Evolutionary conservation across 2,888 invertebrate species (phyloP).

Genomic region (Ectemnius cavifrons): DNA sequence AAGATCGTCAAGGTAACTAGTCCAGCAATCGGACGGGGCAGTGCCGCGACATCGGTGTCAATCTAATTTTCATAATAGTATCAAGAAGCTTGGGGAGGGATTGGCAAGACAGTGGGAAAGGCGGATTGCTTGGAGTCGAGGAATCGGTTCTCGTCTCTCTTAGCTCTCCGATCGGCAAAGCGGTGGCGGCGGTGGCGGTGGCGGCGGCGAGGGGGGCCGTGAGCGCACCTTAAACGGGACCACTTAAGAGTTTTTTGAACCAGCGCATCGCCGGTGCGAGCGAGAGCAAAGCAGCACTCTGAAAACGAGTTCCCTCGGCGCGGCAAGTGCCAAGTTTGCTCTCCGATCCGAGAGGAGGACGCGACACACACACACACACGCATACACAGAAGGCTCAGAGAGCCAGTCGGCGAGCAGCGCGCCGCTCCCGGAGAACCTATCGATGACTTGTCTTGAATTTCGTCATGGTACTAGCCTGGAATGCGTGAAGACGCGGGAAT

Average conservation of each 20-base stretch:
- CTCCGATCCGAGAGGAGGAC: constrained; percentile 37
- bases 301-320: constrained; percentile 48
- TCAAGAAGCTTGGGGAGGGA: too few relatives aligned
- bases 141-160: too few relatives aligned
- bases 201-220: too few relatives aligned
- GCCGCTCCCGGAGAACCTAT: constrained; percentile 9
- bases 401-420: constrained; percentile 42
- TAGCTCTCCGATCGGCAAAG: too few relatives aligned
- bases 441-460: constrained; percentile 65
- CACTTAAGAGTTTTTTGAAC: constrained; percentile 60
- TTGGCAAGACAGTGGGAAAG: too few relatives aligned
- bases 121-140: too few relatives aligned
- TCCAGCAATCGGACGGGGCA: too few relatives aligned
- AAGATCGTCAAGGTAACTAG: too few relatives aligned
- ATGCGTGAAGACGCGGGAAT: constrained; percentile 64
- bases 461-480: constrained; percentile 72
- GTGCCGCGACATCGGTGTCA: too few relatives aligned
- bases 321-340: constrained; percentile 47
- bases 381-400: constrained; percentile 18
- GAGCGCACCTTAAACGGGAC: constrained; percentile 11
- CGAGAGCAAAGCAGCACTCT: constrained; percentile 18
- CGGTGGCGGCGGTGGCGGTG: too few relatives aligned
- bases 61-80: too few relatives aligned
- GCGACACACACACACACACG: too few relatives aligned
- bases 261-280: constrained; percentile 32